Percentiles rank a stretch among this genome's conserved stretches.
Evolutionary conservation across 2,888 invertebrate species (phyloP).

Genomic region (Drosophila lutescens): DNA sequence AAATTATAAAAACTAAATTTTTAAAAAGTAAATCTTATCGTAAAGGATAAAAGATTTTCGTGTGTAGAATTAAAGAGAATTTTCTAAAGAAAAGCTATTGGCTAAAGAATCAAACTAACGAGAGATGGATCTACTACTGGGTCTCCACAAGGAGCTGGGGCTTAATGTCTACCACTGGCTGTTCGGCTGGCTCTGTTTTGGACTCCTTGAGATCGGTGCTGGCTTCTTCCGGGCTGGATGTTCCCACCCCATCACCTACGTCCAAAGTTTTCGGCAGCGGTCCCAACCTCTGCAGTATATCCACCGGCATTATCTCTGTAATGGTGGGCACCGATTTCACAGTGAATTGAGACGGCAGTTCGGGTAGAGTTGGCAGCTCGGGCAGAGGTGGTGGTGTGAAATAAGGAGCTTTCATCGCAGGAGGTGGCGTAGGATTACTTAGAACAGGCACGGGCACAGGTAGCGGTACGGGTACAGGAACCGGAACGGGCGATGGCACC

Average conservation of each 20-base stretch:
- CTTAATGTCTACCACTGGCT: constrained; percentile 20
- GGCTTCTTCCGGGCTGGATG: constrained; percentile 30
- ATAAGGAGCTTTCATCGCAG: constrained; percentile 25
- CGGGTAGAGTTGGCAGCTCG: constrained; percentile 43
- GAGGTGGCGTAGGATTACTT: constrained; percentile 36
- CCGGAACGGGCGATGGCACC: constrained; percentile 15
- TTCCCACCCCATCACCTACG: constrained; percentile 49
- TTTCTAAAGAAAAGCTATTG: constrained; percentile 18
- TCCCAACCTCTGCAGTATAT: constrained; percentile 63
- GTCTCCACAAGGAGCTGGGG: constrained; percentile 28
- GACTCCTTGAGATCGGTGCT: constrained; percentile 47
- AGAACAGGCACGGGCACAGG: constrained; percentile 41
- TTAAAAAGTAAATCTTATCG: constrained; percentile 5
- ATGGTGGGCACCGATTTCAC: constrained; percentile 57
- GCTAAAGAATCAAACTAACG: constrained; percentile 7
- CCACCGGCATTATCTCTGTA: constrained; percentile 68
- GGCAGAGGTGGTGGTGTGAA: constrained; percentile 67
- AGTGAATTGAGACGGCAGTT: constrained; percentile 56
- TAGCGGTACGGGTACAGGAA: constrained; percentile 37
- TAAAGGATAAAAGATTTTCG: not conserved
- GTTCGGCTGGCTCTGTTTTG: constrained; percentile 9
- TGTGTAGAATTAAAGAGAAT: constrained; percentile 3
- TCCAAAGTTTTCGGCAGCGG: constrained; percentile 66
- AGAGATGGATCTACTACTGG: constrained; percentile 18
- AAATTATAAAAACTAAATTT: constrained; percentile 4